phyloP scores from a whole-genome alignment of 1,140 invertebrate genomes.

The Branchinecta lynchi region DNA sequence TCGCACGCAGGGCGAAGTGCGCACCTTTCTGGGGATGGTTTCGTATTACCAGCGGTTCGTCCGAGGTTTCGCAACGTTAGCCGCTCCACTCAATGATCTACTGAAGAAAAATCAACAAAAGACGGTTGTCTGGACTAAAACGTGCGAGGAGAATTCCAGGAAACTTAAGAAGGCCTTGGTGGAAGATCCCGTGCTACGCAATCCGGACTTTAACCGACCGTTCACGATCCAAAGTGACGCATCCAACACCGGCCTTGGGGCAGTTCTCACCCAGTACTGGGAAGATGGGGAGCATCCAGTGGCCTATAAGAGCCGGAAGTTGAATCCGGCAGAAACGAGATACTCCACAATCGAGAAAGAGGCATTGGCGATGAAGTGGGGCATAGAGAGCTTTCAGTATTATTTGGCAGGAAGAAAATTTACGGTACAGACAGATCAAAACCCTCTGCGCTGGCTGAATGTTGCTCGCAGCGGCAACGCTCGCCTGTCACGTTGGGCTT shows the following conservation, averaged over 20 bases:
- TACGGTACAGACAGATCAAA: no score
- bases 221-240: neutral
- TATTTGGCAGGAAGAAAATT: no score
- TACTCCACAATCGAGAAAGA: slow-evolving; percentile 9
- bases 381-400: neutral
- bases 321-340: neutral
- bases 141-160: neutral
- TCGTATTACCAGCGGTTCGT: neutral
- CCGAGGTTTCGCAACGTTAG: slow-evolving; percentile 3
- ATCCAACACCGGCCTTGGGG: neutral
- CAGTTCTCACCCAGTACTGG: neutral
- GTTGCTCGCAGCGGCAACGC: no score
- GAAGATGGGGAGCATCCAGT: neutral
- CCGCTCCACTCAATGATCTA: neutral
- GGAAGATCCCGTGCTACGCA: neutral
- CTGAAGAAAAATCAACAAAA: neutral
- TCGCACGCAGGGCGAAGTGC: no score
- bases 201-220: neutral
- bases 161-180: neutral
- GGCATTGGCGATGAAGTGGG: slow-evolving; percentile 4
- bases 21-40: no score
- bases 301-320: neutral
- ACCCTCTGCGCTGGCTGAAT: no score
- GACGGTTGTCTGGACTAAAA: neutral
- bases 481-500: no score